Evolutionary conservation across 2,888 invertebrate genomes (phyloP).

Genomic region (Andrena praecox): DNA sequence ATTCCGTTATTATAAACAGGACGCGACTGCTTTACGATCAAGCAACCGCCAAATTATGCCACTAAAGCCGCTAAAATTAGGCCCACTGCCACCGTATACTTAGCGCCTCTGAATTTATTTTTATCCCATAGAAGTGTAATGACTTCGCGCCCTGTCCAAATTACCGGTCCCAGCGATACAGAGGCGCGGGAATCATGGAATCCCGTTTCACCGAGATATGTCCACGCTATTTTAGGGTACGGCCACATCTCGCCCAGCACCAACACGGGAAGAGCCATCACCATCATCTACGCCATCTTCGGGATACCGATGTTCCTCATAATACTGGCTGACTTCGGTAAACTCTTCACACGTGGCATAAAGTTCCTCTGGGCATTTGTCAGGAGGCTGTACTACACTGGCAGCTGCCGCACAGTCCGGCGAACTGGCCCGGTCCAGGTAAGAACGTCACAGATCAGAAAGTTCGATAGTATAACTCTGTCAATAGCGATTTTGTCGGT

Average conservation of each 20-base stretch:
- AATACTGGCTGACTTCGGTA: constrained; percentile 97
- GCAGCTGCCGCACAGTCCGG: constrained; percentile 92
- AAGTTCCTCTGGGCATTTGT: constrained; percentile 96
- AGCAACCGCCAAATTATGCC: constrained; percentile 50
- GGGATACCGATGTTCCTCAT: constrained; percentile 98
- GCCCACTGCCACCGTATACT: constrained; percentile 31
- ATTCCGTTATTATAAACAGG: neutral
- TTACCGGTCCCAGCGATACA: neutral
- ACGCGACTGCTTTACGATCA: constrained; percentile 32
- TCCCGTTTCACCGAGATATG: neutral
- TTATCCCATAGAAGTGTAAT: neutral
- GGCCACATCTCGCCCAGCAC: constrained; percentile 98
- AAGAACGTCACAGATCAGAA: constrained; percentile 45
- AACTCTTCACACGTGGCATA: constrained; percentile 93
- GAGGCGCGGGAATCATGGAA: neutral
- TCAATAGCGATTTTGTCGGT: no score
- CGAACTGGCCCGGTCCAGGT: constrained; percentile 92
- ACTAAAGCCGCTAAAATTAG: constrained; percentile 55
- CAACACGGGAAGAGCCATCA: constrained; percentile 92
- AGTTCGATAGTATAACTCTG: no score
- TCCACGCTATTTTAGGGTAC: constrained; percentile 90
- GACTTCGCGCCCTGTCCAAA: neutral
- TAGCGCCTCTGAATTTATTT: constrained; percentile 41
- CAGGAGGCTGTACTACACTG: constrained; percentile 93
- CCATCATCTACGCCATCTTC: constrained; percentile 96